phyloP scores from a whole-genome alignment of 2,888 invertebrate species.

The Smittia aterrima region DNA sequence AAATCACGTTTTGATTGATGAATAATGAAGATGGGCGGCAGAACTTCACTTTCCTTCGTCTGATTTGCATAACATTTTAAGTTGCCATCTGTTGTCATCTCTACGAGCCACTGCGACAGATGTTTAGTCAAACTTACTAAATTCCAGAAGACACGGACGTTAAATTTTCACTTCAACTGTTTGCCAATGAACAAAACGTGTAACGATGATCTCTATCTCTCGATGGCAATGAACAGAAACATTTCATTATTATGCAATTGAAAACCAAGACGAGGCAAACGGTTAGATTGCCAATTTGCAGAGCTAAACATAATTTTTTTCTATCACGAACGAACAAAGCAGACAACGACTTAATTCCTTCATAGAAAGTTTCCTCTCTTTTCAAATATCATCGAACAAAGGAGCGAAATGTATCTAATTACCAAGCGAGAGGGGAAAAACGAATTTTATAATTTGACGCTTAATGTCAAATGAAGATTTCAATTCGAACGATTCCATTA shows the following conservation, averaged over 20 bases:
- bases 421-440: neutral
- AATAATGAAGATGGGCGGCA: conserved; percentile 15
- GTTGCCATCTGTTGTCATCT: neutral
- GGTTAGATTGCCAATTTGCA: conserved; percentile 5
- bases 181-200: neutral
- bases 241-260: conserved; percentile 21
- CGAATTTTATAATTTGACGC: conserved; percentile 13
- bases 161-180: neutral
- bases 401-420: neutral
- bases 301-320: neutral
- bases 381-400: neutral
- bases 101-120: neutral
- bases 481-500: conserved; percentile 1
- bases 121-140: neutral
- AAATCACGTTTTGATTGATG: conserved; percentile 32
- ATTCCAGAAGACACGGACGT: neutral
- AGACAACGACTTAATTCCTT: neutral
- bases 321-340: neutral
- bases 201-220: conserved; percentile 3
- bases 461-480: neutral
- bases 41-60: neutral
- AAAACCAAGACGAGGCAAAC: neutral
- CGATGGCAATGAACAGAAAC: conserved; percentile 2
- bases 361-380: neutral
- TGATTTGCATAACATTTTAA: neutral